A percentile compares a stretch with the other conserved stretches of the same genome.
Conservation (phyloP, 2,113 vertebrate species). For the Neotragus pygmaeus region DNA sequence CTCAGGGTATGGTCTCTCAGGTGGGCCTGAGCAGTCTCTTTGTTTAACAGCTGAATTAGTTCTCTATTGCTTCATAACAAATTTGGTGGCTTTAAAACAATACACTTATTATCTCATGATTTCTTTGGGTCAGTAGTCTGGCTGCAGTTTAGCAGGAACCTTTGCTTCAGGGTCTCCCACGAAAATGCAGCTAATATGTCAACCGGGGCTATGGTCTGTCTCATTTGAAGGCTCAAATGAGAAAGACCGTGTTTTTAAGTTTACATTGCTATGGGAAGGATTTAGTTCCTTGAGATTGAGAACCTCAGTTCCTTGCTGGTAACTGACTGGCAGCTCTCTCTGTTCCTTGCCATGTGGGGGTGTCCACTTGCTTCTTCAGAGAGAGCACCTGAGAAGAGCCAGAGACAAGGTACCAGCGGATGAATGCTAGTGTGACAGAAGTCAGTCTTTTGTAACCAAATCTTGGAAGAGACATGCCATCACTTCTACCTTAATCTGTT, state of each 20-base stretch:
- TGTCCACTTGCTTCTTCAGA: not conserved
- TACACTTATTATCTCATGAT: not conserved
- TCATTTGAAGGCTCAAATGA: not conserved
- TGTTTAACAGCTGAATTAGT: not conserved
- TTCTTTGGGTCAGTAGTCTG: not conserved
- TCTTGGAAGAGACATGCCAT: not conserved
- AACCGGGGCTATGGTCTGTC: not conserved
- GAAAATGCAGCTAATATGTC: not conserved
- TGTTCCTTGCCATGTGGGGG: not conserved
- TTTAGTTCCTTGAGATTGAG: not conserved
- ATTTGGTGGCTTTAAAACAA: not conserved
- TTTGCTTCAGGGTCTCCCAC: not conserved
- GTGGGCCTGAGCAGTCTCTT: not conserved
- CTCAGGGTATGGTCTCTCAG: not conserved
- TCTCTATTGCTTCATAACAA: not conserved
- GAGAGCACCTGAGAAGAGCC: not conserved
- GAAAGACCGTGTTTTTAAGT: not conserved
- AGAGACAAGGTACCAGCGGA: not conserved
- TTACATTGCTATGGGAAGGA: not conserved
- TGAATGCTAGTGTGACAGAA: not conserved
- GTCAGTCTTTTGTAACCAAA: not conserved
- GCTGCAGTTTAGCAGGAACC: not conserved
- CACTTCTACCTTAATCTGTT: not conserved
- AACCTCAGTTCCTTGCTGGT: not conserved
- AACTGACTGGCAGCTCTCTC: not conserved